Evolutionary conservation across 2,113 vertebrate genomes (phyloP), one percentile per base, ranked within the genome.

Genomic region (Eira barbara): DNA sequence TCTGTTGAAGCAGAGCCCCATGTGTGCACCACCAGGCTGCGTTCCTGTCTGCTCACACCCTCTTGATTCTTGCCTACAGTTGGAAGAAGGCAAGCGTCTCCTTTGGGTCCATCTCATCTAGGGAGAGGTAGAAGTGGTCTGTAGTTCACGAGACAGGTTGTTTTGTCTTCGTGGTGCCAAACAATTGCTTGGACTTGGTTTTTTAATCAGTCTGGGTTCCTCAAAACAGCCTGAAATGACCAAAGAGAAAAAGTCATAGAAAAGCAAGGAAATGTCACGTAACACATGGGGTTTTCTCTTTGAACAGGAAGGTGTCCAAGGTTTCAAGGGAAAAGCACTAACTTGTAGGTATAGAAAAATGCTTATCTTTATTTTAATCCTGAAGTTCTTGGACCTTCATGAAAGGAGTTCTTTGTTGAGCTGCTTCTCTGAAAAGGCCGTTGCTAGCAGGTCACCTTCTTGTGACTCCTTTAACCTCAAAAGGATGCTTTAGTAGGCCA

Each of bases 151-250:
- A 5, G n/a, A 14, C 23, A 69, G 21, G 29, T 81, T 34, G 9
- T 34, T 57, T 90, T 61, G 4, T 52, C 69, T 27, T 8, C 18
- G 31, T 3, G 69, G 52, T n/a, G 4, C 34, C 80, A 85, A 85
- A 78, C 25, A 74, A 69, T 74, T 59, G 42, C 8, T 45, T 25
- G 57, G 20, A 47, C 55, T 94, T 91, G 9, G 4, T 63, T 52
- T 59, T 79, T 69, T 31, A 89, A 79, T 87, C 65, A n/a, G 7
- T 90, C 63, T 92, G 36, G 9, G 36, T 57, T n/a, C 73, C 39
- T 90, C 36, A 73, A 81, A 96, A 89, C 15, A 97, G 18, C 59
- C 31, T 59, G 59, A 94, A 71, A 27, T 85, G 63, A 94, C 39
- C 55, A 71, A 76, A 89, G 61, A 85, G 21, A 81, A 85, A 76